Evolutionary conservation across 1,140 invertebrate species (phyloP).

Genomic region (Aphaenogaster floridana): DNA sequence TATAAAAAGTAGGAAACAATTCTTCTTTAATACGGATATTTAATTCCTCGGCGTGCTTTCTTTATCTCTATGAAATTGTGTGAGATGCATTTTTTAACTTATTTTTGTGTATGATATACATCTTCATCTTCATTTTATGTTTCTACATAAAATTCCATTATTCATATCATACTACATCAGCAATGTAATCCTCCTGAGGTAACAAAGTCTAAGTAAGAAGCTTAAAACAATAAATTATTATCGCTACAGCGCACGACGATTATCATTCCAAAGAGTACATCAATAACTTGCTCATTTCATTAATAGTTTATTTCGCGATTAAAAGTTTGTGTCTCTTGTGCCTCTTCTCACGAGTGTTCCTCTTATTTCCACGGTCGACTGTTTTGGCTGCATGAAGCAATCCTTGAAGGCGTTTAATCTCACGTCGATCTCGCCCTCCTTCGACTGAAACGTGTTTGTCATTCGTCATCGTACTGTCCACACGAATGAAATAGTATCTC

Average conservation of each 20-base stretch:
- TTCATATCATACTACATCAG: background rate
- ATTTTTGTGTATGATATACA: constrained; percentile 42
- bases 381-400: constrained; percentile 92
- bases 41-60: constrained; percentile 23
- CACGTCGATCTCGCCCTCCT: constrained; percentile 95
- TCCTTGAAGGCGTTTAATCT: constrained; percentile 94
- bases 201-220: background rate
- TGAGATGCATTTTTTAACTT: constrained; percentile 2
- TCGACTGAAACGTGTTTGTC: constrained; percentile 88
- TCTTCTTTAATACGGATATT: constrained; percentile 26
- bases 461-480: background rate
- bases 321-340: background rate
- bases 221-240: background rate
- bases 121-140: constrained; percentile 15
- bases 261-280: background rate
- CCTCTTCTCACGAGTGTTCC: background rate
- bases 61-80: background rate
- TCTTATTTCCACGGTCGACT: constrained; percentile 88
- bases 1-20: constrained; percentile 74
- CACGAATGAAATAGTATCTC: background rate
- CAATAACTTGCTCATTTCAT: background rate
- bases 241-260: background rate
- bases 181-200: background rate
- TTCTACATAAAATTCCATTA: background rate
- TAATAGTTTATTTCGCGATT: constrained; percentile 10